phyloP scores from a whole-genome alignment of 2,113 vertebrate genomes.

The Cebidichthys violaceus region DNA sequence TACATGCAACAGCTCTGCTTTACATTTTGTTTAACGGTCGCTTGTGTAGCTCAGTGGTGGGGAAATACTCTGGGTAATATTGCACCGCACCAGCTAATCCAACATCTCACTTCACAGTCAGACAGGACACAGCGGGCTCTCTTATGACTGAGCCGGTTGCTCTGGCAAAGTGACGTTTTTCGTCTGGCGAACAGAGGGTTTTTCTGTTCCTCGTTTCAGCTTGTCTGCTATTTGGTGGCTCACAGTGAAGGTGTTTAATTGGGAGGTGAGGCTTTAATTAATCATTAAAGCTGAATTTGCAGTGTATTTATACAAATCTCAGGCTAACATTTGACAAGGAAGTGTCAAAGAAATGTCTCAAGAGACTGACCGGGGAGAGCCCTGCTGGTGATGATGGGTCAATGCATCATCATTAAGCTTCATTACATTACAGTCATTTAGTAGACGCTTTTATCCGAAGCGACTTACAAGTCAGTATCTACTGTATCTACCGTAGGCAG shows the following conservation, averaged over 20 bases:
- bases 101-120: neutral
- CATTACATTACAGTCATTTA: no score
- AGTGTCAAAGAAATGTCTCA: no score
- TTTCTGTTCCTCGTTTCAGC: neutral
- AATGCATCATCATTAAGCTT: neutral
- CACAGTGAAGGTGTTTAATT: neutral
- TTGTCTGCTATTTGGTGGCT: neutral
- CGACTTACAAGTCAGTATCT: no score
- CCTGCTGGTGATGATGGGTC: no score
- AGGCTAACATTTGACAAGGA: no score
- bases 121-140: neutral
- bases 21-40: neutral
- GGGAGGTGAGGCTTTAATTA: neutral
- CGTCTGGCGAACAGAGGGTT: neutral
- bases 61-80: neutral
- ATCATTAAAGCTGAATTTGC: no score
- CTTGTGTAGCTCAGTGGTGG: neutral
- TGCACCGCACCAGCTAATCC: neutral
- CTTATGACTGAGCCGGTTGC: conserved; percentile 4
- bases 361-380: no score
- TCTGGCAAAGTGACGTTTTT: neutral
- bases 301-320: no score
- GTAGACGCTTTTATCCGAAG: no score
- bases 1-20: neutral
- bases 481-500: no score